Base-by-base conservation (phyloP, 2,888 invertebrate species). In the Himalopsyche kuldschensis region DNA sequence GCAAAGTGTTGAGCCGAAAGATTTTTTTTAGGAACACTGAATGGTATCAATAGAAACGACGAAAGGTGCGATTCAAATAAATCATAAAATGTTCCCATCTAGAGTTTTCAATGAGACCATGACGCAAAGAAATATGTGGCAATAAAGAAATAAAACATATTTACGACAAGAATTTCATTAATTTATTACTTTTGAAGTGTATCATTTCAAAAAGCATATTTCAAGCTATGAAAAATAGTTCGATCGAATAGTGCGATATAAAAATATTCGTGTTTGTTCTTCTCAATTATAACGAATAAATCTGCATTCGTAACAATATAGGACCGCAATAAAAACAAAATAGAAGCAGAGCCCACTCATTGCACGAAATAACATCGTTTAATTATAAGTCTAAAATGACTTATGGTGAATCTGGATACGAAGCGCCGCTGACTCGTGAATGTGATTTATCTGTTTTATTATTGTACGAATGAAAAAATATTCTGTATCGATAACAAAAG, bases 371-470 rank as follows among this genome's bases (percentile, higher is more conserved):
- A 82, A 75, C 48, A 84, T 84, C 79, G 84, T 85, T 85, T 85
- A 85, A 85, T 85, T 85, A 84, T 78, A 78, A 79, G 82, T 82
- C 84, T 78, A 75, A 69, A 69, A 84, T 85, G 84, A 85, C 85
- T 85, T 84, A 85, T 85, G 85, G 81, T 48, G 27, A 80, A 85
- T 84, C 85, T 82, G 78, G 84, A 85, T 84, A 80, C 47, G 78
- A 81, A 47, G 30, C 78, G 81, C 77, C 47, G 84, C 75, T 82
- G 85, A 84, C 78, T 82, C 85, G 84, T 80, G 84, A 84, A 84
- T 78, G 82, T 85, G 85, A 84, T 84, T 82, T 85, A 85, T 83
- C 31, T 77, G 31, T 46, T 55, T 75, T 79, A 35, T 82, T 24
- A 63, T 79, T 75, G 11, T 35, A 63, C 24, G 27, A 30, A 69